Percentiles rank a stretch among this genome's conserved stretches.
These are phyloP conservation scores for Urocynchramus pylzowi DNA, from an alignment of 2,113 vertebrate species.

Conservation along the genomic window DNA sequence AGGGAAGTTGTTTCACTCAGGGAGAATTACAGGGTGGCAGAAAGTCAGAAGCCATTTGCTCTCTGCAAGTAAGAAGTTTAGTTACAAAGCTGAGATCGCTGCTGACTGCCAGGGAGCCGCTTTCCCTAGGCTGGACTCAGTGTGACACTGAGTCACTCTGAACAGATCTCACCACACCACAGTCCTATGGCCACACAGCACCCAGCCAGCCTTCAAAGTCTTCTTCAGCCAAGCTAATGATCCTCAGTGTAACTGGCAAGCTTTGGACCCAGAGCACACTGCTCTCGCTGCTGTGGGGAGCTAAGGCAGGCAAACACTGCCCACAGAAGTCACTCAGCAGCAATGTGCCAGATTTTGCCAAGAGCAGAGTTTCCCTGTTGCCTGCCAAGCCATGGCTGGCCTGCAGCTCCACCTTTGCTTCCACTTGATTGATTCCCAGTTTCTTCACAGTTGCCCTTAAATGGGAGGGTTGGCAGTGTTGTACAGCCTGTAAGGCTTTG, in stretches of 20 bases:
- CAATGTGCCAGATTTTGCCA: not conserved
- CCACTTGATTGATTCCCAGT: not conserved
- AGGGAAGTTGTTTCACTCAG: not conserved
- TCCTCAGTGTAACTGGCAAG: not conserved
- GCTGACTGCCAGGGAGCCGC: not conserved
- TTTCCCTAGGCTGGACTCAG: not conserved
- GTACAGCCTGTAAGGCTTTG: not conserved
- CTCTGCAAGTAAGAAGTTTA: not conserved
- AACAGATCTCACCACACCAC: not conserved
- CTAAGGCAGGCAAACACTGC: not conserved
- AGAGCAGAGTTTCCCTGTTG: not conserved
- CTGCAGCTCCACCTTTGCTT: not conserved
- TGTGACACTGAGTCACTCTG: not conserved
- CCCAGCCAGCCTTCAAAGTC: not conserved
- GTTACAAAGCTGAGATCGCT: not conserved
- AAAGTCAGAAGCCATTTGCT: not conserved
- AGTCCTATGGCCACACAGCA: not conserved
- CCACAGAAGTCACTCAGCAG: not conserved
- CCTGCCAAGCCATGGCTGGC: not conserved
- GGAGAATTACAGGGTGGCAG: not conserved
- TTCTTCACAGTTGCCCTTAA: not conserved
- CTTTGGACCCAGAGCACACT: not conserved
- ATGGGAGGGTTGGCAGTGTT: not conserved
- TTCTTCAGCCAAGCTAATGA: not conserved
- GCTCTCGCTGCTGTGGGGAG: not conserved